Base-by-base conservation (phyloP, 2,113 vertebrate genomes). In the Cinclus mexicanus region DNA sequence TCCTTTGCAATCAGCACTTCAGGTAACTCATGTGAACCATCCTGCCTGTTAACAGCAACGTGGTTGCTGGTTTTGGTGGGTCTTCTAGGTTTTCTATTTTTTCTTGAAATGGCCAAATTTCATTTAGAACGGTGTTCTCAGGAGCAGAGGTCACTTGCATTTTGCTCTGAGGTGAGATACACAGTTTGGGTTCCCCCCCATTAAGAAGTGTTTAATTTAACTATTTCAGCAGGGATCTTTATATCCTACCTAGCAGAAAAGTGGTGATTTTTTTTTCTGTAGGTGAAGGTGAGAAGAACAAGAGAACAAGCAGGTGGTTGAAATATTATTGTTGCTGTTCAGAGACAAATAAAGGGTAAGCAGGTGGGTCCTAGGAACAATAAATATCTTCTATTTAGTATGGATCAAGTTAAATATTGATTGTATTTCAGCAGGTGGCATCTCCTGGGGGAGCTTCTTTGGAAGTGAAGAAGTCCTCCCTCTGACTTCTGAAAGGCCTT, bases 161-260 rank as follows among this genome's bases (percentile, higher is more conserved):
- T 76, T 20, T 72, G 5, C 35, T 68, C 20, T 50, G 37, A 85
- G 52, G 31, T 50, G 41, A 55, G 17, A 26, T 22, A 18, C 0
- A 21, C 1, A 1, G 20, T 68, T 52, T 68, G 28, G 4, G 1
- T 19, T 9, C 6, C 4, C 12, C 10, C 3, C 21, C 14, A 2
- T 18, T 71, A 63, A 39, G 31, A 47, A 64, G 4, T 65, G 35
- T 61, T 0, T 11, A 52, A 7, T n/a, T 21, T 71, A 49, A 57
- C 19, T 23, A 2, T 49, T 74, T 92, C 42, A n/a, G 17, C 6
- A 10, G 14, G 4, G 4, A 4, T n/a, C 31, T 91, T 59, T 77
- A 22, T 72, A 52, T n/a, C 44, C 13, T 65, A 7, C 7, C 11
- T 50, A 37, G 41, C 8, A 82, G 28, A 67, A 59, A 75, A 88